Base-by-base conservation (phyloP, 2,888 invertebrate genomes). In the Altica lythri region DNA sequence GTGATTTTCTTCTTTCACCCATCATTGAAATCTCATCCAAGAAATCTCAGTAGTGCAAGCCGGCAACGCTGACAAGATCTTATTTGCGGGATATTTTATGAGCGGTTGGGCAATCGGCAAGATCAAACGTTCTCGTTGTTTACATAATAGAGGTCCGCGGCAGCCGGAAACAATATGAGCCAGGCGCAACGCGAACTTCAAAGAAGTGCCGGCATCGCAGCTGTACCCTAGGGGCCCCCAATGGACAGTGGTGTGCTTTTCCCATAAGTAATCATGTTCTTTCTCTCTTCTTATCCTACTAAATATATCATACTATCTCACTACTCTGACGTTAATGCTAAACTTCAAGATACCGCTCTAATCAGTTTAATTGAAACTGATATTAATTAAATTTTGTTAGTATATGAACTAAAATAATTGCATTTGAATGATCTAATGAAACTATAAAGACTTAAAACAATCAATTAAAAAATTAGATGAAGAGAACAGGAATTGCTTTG, bases 101-200 rank as follows among this genome's bases (percentile, higher is more conserved):
- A 73, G 67, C 73, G 71, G 72, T 68, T 68, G 61, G 37, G 47
- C 64, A 61, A 68, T 67, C 82, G 81, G 79, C 79, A 72, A 82
- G 79, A 81, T 83, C 82, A 83, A 83, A 83, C 79, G 78, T 70
- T 76, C 79, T 78, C 79, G 81, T 80, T 83, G 83, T 84, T 83
- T 83, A 83, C 83, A 83, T 83, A 83, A 83, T 83, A 82, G 82
- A 81, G 83, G 82, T 81, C 83, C 82, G 80, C 81, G 77, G 80
- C 81, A 81, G 75, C 77, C 77, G 77, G 77, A 77, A 77, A 77
- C 76, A 77, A 76, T 77, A 75, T 72, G 75, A 75, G 73, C 73
- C 73, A 70, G 72, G 72, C 74, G 72, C 71, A 69, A 68, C 68
- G 72, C 69, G 65, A 66, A 75, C 74, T 69, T 76, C 75, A 77